Evolutionary conservation across 2,797 vertebrate genomes (phyloP).

Genomic region (Cynodonichthys magdalenae): DNA sequence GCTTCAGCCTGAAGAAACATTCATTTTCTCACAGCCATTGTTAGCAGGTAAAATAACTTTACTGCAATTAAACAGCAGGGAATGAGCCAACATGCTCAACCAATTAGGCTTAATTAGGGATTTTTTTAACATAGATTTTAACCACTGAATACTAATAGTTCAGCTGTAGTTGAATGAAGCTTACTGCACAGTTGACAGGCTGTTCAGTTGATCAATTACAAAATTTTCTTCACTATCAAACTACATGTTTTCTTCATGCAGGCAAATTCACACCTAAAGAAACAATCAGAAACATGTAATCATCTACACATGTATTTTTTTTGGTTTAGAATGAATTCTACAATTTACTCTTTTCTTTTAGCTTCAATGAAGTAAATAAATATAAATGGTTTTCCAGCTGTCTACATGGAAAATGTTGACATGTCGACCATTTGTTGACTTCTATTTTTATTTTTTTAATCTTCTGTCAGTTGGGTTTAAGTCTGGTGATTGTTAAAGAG

Average conservation of each 20-base stretch:
- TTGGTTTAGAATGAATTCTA: too few relatives aligned
- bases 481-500: too few relatives aligned
- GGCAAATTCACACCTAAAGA: not conserved
- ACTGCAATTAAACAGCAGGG: conserved; percentile 49
- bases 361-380: too few relatives aligned
- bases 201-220: too few relatives aligned
- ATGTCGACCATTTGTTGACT: too few relatives aligned
- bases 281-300: not conserved
- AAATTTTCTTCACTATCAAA: too few relatives aligned
- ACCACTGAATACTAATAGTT: conserved; percentile 49
- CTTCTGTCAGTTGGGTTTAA: too few relatives aligned
- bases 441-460: too few relatives aligned
- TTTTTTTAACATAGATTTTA: conserved; percentile 60
- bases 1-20: conserved; percentile 2
- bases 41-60: conserved; percentile 46
- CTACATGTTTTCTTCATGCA: not conserved
- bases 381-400: too few relatives aligned
- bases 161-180: conserved; percentile 41
- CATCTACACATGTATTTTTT: not conserved
- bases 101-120: conserved; percentile 66
- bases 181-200: conserved; percentile 27
- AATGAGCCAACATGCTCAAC: conserved; percentile 48
- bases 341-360: too few relatives aligned
- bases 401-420: too few relatives aligned
- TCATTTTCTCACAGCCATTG: conserved; percentile 23